These are phyloP conservation scores for Rhingia campestris DNA, from an alignment of 2,888 invertebrate genomes.

Conservation along the genomic window DNA sequence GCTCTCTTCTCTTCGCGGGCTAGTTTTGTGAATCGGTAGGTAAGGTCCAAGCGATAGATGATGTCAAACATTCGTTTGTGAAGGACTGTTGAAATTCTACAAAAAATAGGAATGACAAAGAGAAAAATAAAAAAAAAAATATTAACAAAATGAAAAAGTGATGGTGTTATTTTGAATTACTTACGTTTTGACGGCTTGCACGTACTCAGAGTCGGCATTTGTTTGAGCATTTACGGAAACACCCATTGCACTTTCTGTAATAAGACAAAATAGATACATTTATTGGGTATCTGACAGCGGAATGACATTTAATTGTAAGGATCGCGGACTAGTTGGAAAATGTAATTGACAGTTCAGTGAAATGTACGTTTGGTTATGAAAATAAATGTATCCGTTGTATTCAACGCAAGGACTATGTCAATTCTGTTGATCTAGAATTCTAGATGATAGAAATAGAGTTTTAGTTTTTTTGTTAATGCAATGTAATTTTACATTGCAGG, in stretches of 20 bases:
- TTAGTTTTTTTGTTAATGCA: no score
- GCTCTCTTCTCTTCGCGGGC: conserved; percentile 84
- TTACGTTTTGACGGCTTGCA: conserved; percentile 89
- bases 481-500: no score
- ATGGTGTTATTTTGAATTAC: conserved; percentile 64
- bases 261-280: conserved; percentile 6
- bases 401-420: no score
- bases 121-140: background rate
- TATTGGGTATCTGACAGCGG: no score
- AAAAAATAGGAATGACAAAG: background rate
- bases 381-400: no score
- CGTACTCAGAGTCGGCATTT: conserved; percentile 88
- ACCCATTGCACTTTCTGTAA: conserved; percentile 93
- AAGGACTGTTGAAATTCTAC: conserved; percentile 80
- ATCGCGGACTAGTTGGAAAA: no score
- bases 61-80: conserved; percentile 82
- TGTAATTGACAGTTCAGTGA: no score
- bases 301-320: no score
- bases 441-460: no score
- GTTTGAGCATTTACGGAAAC: conserved; percentile 88
- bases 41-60: conserved; percentile 79
- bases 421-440: no score
- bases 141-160: background rate
- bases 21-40: conserved; percentile 84
- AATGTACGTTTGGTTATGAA: no score